Base-by-base conservation (phyloP, 2,888 invertebrate species). In the Orthosia gothica region DNA sequence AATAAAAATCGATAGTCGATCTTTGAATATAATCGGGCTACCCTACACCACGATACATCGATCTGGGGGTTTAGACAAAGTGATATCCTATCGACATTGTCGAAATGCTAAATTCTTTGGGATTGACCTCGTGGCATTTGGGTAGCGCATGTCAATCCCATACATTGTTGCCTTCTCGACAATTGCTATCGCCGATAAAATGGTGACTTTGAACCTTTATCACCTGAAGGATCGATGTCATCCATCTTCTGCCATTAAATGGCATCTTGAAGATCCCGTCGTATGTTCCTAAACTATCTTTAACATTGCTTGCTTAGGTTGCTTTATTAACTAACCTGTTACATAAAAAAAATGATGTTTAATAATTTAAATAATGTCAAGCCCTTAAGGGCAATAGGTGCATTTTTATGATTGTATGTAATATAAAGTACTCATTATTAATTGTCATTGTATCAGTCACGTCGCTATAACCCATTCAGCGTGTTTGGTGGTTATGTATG, bases 291-390 rank as follows among this genome's bases (percentile, higher is more conserved):
- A 47, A 66, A 66, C 16, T 5, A 32, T 40, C 13, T 47, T 20
- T 59, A 61, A 15, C 2, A 68, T 54, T 9, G 55, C 62, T 71
- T 68, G 58, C 72, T 70, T n/a, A n/a, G n/a, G n/a, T n/a, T 81
- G 72, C 62, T 80, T 80, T 57, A 66, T 9, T 73, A 59, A 65
- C 59, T 72, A 52, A 81, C 15, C 59, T 71, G 81, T 47, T 45
- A 65, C 26, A 26, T 62, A 40, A 18, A 75, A 81, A 70, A 78
- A 74, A n/a, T n/a, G 32, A 80, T 84, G 78, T 94, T 95, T 95
- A 94, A 95, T 95, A 95, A 95, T 95, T 95, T 92, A 87, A 93
- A 94, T 95, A 94, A 95, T 95, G 95, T 92, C 90, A 76, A 85
- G 82, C 85, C 91, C 88, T 89, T 88, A 87, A 84, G 86, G 89